Percentiles rank a stretch among this genome's conserved stretches.
Evolutionary conservation across 30 jellyfish, hydroid and myxozoan species (phyloP).

Genomic region (Pelagia noctiluca): DNA sequence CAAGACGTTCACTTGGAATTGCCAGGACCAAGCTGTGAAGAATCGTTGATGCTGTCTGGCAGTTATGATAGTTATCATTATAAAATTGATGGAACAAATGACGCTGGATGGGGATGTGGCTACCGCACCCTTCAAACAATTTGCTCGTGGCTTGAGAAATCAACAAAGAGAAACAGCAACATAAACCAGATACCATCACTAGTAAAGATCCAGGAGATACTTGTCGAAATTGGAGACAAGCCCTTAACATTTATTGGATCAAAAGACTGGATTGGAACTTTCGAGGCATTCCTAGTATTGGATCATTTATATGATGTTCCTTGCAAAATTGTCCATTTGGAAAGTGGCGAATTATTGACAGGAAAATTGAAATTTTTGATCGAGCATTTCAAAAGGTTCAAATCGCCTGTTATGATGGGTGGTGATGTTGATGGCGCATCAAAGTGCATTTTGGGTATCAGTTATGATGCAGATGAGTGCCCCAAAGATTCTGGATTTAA

Average conservation of each 20-base stretch:
- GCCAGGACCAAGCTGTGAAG: slow-evolving; percentile 9
- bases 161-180: slow-evolving; percentile 25
- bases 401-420: slow-evolving; percentile 85
- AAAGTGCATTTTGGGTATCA: slow-evolving; percentile 65
- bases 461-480: neutral
- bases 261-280: slow-evolving; percentile 82
- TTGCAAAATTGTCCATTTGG: slow-evolving; percentile 59
- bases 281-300: slow-evolving; percentile 66
- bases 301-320: slow-evolving; percentile 62
- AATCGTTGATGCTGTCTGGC: neutral
- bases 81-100: slow-evolving; percentile 65
- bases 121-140: slow-evolving; percentile 83
- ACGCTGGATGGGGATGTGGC: slow-evolving; percentile 91
- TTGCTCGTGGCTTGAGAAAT: slow-evolving; percentile 64
- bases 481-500: neutral
- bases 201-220: slow-evolving; percentile 39
- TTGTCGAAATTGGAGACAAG: slow-evolving; percentile 70
- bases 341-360: slow-evolving; percentile 33
- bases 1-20: slow-evolving; percentile 40
- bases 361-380: neutral
- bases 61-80: slow-evolving; percentile 63
- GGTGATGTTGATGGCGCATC: slow-evolving; percentile 85
- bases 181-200: slow-evolving; percentile 58
- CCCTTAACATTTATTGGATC: slow-evolving; percentile 58
- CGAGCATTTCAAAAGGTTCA: slow-evolving; percentile 49